Evolutionary conservation across 2,113 vertebrate species (phyloP), one percentile per base, ranked within the genome.

Genomic region (Rattus rattus): DNA sequence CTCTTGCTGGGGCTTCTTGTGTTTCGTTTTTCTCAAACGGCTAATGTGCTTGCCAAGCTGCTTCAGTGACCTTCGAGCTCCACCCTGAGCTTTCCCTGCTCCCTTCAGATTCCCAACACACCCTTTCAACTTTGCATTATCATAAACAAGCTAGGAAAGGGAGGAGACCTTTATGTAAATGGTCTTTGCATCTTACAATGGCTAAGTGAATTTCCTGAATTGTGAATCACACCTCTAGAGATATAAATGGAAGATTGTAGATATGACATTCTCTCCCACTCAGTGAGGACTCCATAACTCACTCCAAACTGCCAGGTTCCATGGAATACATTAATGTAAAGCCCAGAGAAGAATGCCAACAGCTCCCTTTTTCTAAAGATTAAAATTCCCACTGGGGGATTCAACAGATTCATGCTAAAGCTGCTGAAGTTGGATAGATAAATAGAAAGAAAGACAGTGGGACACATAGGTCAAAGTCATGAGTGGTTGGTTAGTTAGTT

Each of bases 211-310:
- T 97, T 98, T 97, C 93, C 76, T 96, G 86, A 96, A 30, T 75
- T n/a, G 98, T 85, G 95, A 97, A 96, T 86, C 76, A 95, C 97
- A 5, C 72, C 93, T 97, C 97, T 94, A 85, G 94, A 92, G 97
- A 93, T 97, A 94, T 22, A 98, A 97, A 98, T 12, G 92, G 96
- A 39, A 70, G 54, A 87, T 72, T 96, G 22, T 94, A 98, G 97
- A 95, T 94, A 94, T 70, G 88, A 61, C 49, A 54, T 93, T 98
- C 87, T 95, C 95, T 98, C 69, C 96, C 94, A 91, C 84, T 96
- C 90, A 96, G 0, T 77, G 97, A 97, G 77, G 86, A 86, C 75
- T 97, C 97, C 95, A 43, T 90, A 98, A 98, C 47, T 98, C 97
- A 98, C 93, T 96, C 36, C 56, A 97, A 89, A 63, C 67, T 75